Percentiles rank a stretch among this genome's conserved stretches.
Evolutionary conservation across 2,888 invertebrate genomes (phyloP).

Genomic region (Eupithecia vulgata): DNA sequence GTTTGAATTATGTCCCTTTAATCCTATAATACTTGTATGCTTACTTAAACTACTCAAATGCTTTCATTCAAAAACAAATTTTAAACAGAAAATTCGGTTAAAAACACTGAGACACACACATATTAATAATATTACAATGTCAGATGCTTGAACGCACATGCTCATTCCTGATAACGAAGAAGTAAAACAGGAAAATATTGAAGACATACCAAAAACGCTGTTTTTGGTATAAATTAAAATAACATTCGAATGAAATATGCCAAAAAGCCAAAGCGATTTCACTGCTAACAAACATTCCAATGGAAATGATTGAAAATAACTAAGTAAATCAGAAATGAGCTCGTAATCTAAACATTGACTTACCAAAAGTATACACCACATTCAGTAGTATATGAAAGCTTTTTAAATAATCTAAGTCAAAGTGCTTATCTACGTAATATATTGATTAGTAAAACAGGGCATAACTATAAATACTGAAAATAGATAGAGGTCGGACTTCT

Average conservation of each 20-base stretch:
- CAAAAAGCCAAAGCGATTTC: constrained; percentile 6
- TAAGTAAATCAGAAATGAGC: constrained; percentile 58
- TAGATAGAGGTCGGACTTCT: neutral
- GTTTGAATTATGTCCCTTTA: neutral
- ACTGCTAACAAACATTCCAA: constrained; percentile 15
- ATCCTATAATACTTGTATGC: no score
- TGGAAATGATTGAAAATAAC: constrained; percentile 21
- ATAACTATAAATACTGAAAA: constrained; percentile 28
- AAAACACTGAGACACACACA: constrained; percentile 47
- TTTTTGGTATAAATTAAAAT: neutral
- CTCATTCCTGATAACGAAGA: constrained; percentile 60
- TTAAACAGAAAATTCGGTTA: no score
- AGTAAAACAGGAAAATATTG: constrained; percentile 6
- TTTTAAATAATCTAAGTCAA: constrained; percentile 40
- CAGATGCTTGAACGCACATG: constrained; percentile 53
- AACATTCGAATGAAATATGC: neutral
- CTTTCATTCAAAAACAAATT: constrained; percentile 30
- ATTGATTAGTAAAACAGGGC: constrained; percentile 25
- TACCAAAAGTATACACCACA: constrained; percentile 43
- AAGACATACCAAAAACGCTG: neutral
- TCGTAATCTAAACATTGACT: constrained; percentile 46
- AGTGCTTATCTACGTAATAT: constrained; percentile 46
- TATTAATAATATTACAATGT: constrained; percentile 30
- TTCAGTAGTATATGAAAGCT: constrained; percentile 48
- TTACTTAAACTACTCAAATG: no score